phyloP scores from a whole-genome alignment of 2,888 invertebrate species.

The Laothoe populi region DNA sequence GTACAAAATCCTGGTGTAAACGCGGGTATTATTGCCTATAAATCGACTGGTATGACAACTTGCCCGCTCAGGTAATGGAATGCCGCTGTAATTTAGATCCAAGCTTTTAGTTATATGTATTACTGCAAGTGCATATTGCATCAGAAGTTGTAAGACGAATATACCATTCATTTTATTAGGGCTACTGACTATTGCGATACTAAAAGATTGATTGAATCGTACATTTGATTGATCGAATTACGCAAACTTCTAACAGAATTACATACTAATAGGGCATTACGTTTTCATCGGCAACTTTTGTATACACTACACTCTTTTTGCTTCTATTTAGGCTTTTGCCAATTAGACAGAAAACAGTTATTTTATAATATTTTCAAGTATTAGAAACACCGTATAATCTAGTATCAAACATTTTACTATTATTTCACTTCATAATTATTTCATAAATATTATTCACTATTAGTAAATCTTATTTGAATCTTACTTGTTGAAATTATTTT shows the following conservation, averaged over 20 bases:
- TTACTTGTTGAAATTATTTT: background rate
- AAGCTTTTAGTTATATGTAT: constrained; percentile 60
- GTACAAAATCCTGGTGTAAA: constrained; percentile 25
- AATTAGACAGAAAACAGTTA: background rate
- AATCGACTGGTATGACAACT: constrained; percentile 47
- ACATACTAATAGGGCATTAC: background rate
- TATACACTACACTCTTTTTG: background rate
- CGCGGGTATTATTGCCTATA: constrained; percentile 25
- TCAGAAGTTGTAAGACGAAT: constrained; percentile 61
- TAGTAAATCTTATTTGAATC: no score
- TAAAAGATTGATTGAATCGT: constrained; percentile 24
- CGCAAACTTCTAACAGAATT: constrained; percentile 15
- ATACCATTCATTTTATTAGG: constrained; percentile 67
- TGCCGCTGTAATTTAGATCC: constrained; percentile 58
- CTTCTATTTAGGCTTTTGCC: background rate
- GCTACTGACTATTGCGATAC: constrained; percentile 41
- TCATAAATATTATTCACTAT: no score
- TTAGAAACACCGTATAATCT: no score
- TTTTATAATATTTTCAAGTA: no score
- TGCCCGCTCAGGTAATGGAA: constrained; percentile 59
- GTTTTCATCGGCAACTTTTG: background rate
- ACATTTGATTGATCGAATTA: constrained; percentile 16
- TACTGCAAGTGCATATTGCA: constrained; percentile 62
- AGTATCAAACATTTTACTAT: no score
- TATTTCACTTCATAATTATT: no score